phyloP scores from a whole-genome alignment of 2,113 vertebrate species.

The Hydropotes inermis region DNA sequence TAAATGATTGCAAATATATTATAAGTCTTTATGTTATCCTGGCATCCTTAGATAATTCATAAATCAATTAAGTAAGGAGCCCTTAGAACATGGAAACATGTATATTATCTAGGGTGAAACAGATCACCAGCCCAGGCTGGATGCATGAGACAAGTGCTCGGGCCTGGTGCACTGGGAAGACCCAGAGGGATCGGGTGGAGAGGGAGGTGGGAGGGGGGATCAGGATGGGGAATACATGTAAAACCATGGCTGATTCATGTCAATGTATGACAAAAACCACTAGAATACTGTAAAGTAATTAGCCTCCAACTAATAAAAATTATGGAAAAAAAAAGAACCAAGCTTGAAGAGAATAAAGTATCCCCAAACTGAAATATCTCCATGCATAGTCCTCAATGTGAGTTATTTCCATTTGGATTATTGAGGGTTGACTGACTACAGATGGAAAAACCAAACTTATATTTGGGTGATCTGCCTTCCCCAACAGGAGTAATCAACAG shows the following conservation, averaged over 20 bases:
- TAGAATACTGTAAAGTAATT: too few relatives aligned
- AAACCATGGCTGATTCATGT: too few relatives aligned
- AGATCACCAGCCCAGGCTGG: too few relatives aligned
- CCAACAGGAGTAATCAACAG: neutral
- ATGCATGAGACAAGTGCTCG: too few relatives aligned
- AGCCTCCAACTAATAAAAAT: too few relatives aligned
- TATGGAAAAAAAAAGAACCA: neutral
- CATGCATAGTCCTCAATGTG: neutral
- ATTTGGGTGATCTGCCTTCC: neutral
- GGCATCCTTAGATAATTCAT: neutral
- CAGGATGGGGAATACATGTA: too few relatives aligned
- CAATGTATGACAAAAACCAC: too few relatives aligned
- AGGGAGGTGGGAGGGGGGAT: too few relatives aligned
- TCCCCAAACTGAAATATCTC: neutral
- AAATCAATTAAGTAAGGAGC: neutral
- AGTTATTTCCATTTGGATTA: neutral
- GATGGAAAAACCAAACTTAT: neutral
- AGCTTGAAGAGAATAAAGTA: neutral
- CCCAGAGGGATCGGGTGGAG: too few relatives aligned
- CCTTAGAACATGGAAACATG: neutral
- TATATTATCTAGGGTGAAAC: too few relatives aligned
- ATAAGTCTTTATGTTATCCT: neutral
- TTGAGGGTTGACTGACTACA: neutral
- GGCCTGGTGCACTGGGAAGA: too few relatives aligned
- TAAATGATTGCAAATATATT: constrained; percentile 12